These are phyloP conservation scores for Meriones psammophilus DNA, from an alignment of 2,797 vertebrate species.

Conservation along the genomic window DNA sequence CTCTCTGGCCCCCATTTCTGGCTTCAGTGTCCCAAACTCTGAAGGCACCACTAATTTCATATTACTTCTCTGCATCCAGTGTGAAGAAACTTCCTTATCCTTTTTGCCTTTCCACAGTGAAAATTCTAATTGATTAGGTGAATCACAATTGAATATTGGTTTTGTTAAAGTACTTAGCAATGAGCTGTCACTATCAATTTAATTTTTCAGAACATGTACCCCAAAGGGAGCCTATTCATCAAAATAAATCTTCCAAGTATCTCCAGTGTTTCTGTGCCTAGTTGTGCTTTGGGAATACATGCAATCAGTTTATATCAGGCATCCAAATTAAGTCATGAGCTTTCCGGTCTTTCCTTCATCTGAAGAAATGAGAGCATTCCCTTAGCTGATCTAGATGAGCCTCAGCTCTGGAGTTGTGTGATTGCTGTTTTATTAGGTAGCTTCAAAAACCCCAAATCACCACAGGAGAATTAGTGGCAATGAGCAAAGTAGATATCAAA, in stretches of 20 bases:
- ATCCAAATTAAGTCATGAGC: slow-evolving; percentile 11
- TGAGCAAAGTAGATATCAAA: slow-evolving; percentile 40
- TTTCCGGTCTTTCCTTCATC: slow-evolving; percentile 53
- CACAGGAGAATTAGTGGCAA: slow-evolving; percentile 22
- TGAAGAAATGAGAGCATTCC: slow-evolving; percentile 50
- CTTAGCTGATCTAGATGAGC: slow-evolving; percentile 42
- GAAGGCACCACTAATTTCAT: neutral
- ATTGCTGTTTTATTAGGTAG: slow-evolving; percentile 33
- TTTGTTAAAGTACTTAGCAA: slow-evolving; percentile 64
- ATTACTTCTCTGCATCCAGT: slow-evolving; percentile 19
- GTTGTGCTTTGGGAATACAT: slow-evolving; percentile 51
- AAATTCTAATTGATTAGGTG: slow-evolving; percentile 55
- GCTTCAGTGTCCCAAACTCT: neutral
- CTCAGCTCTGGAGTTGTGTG: slow-evolving; percentile 24
- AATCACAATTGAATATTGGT: slow-evolving; percentile 47
- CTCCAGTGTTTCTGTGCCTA: neutral
- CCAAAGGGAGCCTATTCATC: slow-evolving; percentile 45
- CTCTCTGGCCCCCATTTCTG: neutral
- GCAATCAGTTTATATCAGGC: slow-evolving; percentile 13
- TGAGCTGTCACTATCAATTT: slow-evolving; percentile 55
- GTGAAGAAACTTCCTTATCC: neutral
- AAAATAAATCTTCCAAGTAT: slow-evolving; percentile 52
- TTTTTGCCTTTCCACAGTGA: slow-evolving; percentile 24
- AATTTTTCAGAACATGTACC: slow-evolving; percentile 44
- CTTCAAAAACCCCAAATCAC: slow-evolving; percentile 38